phyloP scores from a whole-genome alignment of 1,140 invertebrate genomes.

The Cyclina sinensis region DNA sequence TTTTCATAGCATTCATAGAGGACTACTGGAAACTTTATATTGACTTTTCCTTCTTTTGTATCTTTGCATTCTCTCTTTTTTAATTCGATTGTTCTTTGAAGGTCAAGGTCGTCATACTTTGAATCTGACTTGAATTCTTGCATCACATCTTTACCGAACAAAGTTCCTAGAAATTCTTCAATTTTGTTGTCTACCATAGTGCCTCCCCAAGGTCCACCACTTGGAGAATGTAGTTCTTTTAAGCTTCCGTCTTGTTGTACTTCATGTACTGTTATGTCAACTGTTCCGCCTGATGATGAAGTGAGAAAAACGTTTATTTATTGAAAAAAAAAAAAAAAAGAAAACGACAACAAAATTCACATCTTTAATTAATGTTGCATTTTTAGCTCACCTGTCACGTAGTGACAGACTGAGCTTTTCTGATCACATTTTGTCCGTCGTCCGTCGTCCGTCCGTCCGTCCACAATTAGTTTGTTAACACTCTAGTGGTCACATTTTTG shows the following conservation, averaged over 20 bases:
- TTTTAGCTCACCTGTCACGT: no score
- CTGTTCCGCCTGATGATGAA: slow-evolving; percentile 68
- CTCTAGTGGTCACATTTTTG: no score
- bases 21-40: slow-evolving; percentile 41
- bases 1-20: slow-evolving; percentile 40
- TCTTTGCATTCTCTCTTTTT: slow-evolving; percentile 49
- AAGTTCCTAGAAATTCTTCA: slow-evolving; percentile 29
- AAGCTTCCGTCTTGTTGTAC: slow-evolving; percentile 50
- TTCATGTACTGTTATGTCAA: slow-evolving; percentile 68
- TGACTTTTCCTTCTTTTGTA: background rate
- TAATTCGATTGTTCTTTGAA: slow-evolving; percentile 55
- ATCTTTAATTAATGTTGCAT: no score
- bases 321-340: no score
- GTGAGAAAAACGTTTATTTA: no score
- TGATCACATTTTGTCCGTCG: no score
- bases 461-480: no score
- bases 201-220: slow-evolving; percentile 71
- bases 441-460: no score
- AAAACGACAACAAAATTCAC: no score
- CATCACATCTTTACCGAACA: slow-evolving; percentile 55
- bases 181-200: slow-evolving; percentile 62
- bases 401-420: no score
- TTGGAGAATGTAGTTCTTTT: slow-evolving; percentile 45
- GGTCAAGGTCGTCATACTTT: slow-evolving; percentile 56
- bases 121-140: slow-evolving; percentile 29